These are phyloP conservation scores for Drosophila putrida DNA, from an alignment of 2,888 invertebrate species.

Conservation along the genomic window DNA sequence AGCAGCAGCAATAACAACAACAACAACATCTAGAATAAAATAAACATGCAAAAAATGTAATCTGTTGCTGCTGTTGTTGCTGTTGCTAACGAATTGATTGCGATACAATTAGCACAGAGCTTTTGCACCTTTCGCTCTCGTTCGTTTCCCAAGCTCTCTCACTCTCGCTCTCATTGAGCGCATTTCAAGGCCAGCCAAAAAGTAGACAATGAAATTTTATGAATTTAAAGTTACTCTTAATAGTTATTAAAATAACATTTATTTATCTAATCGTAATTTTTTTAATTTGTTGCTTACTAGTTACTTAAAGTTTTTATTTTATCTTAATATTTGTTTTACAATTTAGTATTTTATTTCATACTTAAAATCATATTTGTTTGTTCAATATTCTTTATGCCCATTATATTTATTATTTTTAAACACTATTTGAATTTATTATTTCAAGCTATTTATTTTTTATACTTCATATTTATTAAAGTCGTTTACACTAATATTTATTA, in stretches of 20 bases:
- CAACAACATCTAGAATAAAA: conserved; percentile 30
- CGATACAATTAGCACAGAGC: conserved; percentile 58
- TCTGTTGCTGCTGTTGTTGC: conserved; percentile 16
- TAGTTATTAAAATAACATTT: too few relatives aligned
- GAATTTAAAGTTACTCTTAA: too few relatives aligned
- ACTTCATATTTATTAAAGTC: too few relatives aligned
- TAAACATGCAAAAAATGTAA: conserved; percentile 42
- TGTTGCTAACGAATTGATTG: conserved; percentile 40
- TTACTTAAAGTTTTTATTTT: too few relatives aligned
- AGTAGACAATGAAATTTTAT: conserved; percentile 60
- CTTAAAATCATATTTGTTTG: too few relatives aligned
- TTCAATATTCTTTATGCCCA: too few relatives aligned
- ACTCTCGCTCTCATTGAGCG: conserved; percentile 4
- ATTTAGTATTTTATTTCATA: neutral
- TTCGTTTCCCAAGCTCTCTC: neutral
- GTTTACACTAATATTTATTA: too few relatives aligned
- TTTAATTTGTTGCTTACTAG: neutral
- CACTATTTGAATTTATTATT: too few relatives aligned
- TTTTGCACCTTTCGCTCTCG: conserved; percentile 25
- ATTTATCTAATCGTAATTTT: neutral
- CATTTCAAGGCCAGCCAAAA: conserved; percentile 67
- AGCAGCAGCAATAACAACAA: conserved; percentile 34
- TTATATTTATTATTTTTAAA: too few relatives aligned
- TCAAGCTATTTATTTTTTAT: too few relatives aligned
- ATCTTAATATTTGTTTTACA: neutral